phyloP scores from a whole-genome alignment of 2,113 vertebrate species.

The Rhinoderma darwinii region DNA sequence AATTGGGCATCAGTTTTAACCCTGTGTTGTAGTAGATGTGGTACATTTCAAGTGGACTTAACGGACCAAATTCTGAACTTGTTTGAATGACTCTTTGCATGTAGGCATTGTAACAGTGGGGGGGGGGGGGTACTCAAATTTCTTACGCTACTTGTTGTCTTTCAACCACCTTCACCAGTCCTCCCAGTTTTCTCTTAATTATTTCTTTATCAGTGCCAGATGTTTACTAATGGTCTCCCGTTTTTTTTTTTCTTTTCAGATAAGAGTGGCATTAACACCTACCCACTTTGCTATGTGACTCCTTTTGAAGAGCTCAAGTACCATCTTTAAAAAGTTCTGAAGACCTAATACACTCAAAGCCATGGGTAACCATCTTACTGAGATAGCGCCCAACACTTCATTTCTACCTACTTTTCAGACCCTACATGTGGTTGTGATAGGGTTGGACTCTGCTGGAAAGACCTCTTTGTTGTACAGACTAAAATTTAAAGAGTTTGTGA shows the following conservation, averaged over 20 bases:
- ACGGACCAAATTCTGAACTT: not conserved
- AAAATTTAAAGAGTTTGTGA: slow-evolving; percentile 89
- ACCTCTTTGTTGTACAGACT: slow-evolving; percentile 88
- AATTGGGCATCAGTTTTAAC: not conserved
- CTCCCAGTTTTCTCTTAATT: too few relatives aligned
- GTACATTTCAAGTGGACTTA: not conserved
- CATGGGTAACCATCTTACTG: slow-evolving; percentile 90
- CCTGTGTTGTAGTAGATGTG: not conserved
- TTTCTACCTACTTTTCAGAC: slow-evolving; percentile 85
- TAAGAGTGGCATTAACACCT: slow-evolving; percentile 24
- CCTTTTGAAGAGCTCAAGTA: slow-evolving; percentile 27
- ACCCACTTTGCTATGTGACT: slow-evolving; percentile 32
- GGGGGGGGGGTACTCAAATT: not conserved
- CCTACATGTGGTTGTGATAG: slow-evolving; percentile 85
- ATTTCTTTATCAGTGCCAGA: slow-evolving; percentile 31
- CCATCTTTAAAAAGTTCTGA: not conserved
- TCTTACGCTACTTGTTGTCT: not conserved
- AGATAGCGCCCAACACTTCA: slow-evolving; percentile 79
- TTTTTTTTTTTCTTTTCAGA: slow-evolving; percentile 7
- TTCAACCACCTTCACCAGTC: too few relatives aligned
- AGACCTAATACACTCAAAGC: not conserved
- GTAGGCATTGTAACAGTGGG: not conserved
- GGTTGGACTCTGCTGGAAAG: slow-evolving; percentile 86
- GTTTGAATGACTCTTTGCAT: not conserved
- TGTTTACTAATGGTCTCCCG: slow-evolving; percentile 16